Conservation (phyloP, 2,797 vertebrate species). For the Danio choprae region DNA sequence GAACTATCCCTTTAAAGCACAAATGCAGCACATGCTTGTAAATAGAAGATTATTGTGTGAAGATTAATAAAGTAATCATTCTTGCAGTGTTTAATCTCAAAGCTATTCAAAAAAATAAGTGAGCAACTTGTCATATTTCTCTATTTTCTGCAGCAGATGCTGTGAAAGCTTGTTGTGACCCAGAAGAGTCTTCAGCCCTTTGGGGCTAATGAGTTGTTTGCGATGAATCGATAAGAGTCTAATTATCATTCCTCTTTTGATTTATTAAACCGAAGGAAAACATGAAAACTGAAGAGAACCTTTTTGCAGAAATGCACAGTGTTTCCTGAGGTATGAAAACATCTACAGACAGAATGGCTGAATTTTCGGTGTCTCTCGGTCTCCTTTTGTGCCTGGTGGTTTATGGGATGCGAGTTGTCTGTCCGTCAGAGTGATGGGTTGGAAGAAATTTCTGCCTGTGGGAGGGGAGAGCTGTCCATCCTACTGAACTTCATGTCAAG, state of each 20-base stretch:
- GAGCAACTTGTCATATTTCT: conserved; percentile 8
- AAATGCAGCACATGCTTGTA: too few relatives aligned
- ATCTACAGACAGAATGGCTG: background rate
- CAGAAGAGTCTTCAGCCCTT: background rate
- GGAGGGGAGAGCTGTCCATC: conserved; percentile 30
- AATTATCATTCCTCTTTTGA: conserved; percentile 5
- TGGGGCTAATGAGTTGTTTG: conserved; percentile 6
- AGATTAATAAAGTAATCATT: too few relatives aligned
- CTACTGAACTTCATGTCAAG: conserved; percentile 24
- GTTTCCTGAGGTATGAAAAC: background rate
- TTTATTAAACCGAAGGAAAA: background rate
- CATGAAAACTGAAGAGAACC: background rate
- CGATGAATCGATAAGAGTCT: background rate
- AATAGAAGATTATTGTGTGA: too few relatives aligned
- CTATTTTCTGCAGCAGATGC: background rate
- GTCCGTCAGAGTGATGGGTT: conserved; percentile 28
- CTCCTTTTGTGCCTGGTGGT: conserved; percentile 5
- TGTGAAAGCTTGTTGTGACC: background rate
- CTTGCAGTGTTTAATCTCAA: background rate
- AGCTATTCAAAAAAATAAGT: background rate
- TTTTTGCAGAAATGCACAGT: background rate
- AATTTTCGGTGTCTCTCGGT: background rate
- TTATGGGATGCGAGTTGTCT: conserved; percentile 16
- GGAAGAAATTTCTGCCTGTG: conserved; percentile 19
- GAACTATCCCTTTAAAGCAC: too few relatives aligned